phyloP scores from a whole-genome alignment of 2,888 invertebrate genomes.

The Sinohyriopsis cumingii region DNA sequence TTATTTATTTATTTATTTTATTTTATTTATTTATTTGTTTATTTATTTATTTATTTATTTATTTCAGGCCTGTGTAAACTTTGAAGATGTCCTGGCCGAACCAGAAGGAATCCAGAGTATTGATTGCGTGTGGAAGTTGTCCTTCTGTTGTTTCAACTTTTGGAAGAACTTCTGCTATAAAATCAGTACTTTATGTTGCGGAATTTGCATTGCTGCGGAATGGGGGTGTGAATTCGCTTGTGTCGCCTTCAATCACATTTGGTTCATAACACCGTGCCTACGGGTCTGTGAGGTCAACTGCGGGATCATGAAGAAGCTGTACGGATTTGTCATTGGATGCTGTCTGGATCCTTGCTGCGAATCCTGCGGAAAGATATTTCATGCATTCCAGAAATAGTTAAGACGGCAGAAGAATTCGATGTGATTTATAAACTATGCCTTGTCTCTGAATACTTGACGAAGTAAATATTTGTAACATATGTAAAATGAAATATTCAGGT shows the following conservation, averaged over 20 bases:
- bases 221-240: slow-evolving; percentile 71
- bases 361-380: slow-evolving; percentile 55
- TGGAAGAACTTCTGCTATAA: slow-evolving; percentile 81
- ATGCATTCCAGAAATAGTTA: no score
- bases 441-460: no score
- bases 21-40: no score
- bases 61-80: slow-evolving; percentile 73
- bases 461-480: no score
- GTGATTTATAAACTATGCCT: no score
- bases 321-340: slow-evolving; percentile 75
- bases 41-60: background rate
- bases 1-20: no score
- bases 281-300: slow-evolving; percentile 78
- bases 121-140: slow-evolving; percentile 82
- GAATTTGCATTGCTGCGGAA: slow-evolving; percentile 79
- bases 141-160: slow-evolving; percentile 77
- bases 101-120: slow-evolving; percentile 62
- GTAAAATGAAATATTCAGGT: no score
- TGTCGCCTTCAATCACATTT: slow-evolving; percentile 79
- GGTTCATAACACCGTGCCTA: slow-evolving; percentile 81
- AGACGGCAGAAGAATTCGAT: no score
- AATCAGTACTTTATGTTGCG: slow-evolving; percentile 78
- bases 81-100: slow-evolving; percentile 49
- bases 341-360: slow-evolving; percentile 79
- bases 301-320: slow-evolving; percentile 28